Percentiles rank a stretch among this genome's conserved stretches.
These are phyloP conservation scores for Lipophrys pholis DNA, from an alignment of 2,113 vertebrate genomes.

Conservation along the genomic window DNA sequence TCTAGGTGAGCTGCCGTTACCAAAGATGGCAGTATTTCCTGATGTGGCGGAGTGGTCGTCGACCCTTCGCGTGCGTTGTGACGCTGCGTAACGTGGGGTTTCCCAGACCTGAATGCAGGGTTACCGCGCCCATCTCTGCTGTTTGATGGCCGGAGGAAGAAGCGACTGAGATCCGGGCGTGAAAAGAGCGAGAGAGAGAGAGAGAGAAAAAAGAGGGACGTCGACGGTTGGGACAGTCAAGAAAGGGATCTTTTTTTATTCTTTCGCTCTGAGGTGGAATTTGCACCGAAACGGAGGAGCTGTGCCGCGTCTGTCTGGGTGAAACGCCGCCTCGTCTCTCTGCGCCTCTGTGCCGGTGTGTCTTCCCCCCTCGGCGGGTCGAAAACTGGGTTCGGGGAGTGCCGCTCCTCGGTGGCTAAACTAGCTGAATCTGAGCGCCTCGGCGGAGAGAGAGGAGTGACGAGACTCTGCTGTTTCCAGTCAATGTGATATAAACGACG, in stretches of 20 bases:
- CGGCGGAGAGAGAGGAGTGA: constrained; percentile 69
- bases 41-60: constrained; percentile 64
- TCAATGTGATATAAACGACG: constrained; percentile 84
- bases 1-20: constrained; percentile 22
- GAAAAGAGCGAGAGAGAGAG: constrained; percentile 61
- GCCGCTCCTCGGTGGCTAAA: constrained; percentile 82
- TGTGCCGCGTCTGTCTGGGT: constrained; percentile 49
- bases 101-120: constrained; percentile 85
- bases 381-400: constrained; percentile 86
- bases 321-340: constrained; percentile 67
- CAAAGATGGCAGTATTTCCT: constrained; percentile 78
- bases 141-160: constrained; percentile 87
- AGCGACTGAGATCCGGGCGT: constrained; percentile 79
- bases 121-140: constrained; percentile 89
- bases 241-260: constrained; percentile 58
- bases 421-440: constrained; percentile 75
- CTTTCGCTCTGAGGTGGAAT: constrained; percentile 48
- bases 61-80: constrained; percentile 80
- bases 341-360: constrained; percentile 80
- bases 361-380: constrained; percentile 77
- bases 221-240: constrained; percentile 75
- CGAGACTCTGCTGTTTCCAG: constrained; percentile 76
- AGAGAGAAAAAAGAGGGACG: constrained; percentile 64
- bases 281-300: constrained; percentile 51
- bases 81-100: constrained; percentile 86